phyloP scores from a whole-genome alignment of 2,113 vertebrate genomes.

The Thamnaconus septentrionalis region DNA sequence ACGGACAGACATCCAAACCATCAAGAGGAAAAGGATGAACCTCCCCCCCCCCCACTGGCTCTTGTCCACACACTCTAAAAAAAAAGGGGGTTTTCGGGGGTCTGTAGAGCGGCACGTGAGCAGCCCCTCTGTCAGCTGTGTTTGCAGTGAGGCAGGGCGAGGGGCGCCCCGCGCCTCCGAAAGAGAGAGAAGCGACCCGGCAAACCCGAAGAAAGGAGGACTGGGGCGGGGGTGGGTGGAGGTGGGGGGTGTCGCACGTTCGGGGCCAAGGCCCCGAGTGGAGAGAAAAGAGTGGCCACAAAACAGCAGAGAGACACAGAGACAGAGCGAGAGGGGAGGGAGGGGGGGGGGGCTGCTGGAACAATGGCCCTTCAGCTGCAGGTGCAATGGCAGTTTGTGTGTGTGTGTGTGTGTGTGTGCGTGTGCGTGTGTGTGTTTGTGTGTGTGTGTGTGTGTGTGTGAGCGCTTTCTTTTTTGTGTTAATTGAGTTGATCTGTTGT shows the following conservation, averaged over 20 bases:
- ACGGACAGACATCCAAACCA: conserved; percentile 43
- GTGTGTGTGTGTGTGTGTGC: conserved; percentile 36
- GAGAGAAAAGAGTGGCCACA: conserved; percentile 76
- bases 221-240: conserved; percentile 41
- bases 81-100: conserved; percentile 53
- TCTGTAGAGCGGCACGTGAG: conserved; percentile 77
- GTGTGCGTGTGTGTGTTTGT: conserved; percentile 30
- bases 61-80: conserved; percentile 55
- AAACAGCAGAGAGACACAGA: conserved; percentile 60
- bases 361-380: conserved; percentile 80
- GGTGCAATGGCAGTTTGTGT: conserved; percentile 71
- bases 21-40: conserved; percentile 56
- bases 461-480: conserved; percentile 79
- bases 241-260: neutral
- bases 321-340: conserved; percentile 18
- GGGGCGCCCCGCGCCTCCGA: conserved; percentile 59
- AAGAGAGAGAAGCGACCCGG: conserved; percentile 62
- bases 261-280: conserved; percentile 62
- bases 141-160: conserved; percentile 76
- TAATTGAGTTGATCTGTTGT: conserved; percentile 80
- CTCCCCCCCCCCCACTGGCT: conserved; percentile 42
- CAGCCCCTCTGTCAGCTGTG: conserved; percentile 81
- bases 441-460: conserved; percentile 30
- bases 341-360: conserved; percentile 59
- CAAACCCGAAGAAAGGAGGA: conserved; percentile 51